Conservation (phyloP, 2,888 invertebrate species). For the Ormyrus nitidulus region DNA sequence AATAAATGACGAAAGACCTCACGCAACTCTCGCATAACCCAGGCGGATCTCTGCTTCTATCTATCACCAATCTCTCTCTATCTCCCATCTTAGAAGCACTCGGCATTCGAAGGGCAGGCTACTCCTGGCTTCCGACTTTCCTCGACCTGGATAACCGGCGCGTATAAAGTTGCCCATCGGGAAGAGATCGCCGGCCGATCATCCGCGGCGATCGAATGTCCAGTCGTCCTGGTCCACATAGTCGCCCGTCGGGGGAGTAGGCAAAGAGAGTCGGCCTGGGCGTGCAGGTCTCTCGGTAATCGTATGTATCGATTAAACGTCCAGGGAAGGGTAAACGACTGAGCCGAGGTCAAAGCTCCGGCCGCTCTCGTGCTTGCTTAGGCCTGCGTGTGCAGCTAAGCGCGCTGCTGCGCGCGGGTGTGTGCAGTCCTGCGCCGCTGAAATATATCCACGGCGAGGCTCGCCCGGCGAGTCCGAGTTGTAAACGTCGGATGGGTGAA, state of each 20-base stretch:
- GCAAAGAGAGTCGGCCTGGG: background rate
- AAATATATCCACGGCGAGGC: too few relatives aligned
- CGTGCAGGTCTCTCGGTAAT: too few relatives aligned
- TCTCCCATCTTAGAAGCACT: background rate
- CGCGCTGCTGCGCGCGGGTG: background rate
- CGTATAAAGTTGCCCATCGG: background rate
- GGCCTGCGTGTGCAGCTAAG: background rate
- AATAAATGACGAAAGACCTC: too few relatives aligned
- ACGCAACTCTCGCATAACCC: too few relatives aligned
- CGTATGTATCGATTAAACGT: slow-evolving; percentile 55
- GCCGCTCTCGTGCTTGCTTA: slow-evolving; percentile 4
- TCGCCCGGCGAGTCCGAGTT: too few relatives aligned
- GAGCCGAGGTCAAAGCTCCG: slow-evolving; percentile 52
- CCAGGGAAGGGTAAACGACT: slow-evolving; percentile 56
- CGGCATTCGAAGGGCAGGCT: background rate
- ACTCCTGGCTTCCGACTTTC: background rate
- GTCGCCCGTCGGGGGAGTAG: background rate
- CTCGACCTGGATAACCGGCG: background rate
- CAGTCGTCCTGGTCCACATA: background rate
- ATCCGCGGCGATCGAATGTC: background rate
- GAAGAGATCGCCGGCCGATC: background rate
- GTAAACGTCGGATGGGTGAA: too few relatives aligned
- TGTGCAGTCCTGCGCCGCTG: too few relatives aligned
- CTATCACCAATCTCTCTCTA: background rate
- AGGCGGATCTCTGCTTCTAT: background rate